phyloP scores from a whole-genome alignment of 1,140 invertebrate species.

The Pemphigus obesinymphae region DNA sequence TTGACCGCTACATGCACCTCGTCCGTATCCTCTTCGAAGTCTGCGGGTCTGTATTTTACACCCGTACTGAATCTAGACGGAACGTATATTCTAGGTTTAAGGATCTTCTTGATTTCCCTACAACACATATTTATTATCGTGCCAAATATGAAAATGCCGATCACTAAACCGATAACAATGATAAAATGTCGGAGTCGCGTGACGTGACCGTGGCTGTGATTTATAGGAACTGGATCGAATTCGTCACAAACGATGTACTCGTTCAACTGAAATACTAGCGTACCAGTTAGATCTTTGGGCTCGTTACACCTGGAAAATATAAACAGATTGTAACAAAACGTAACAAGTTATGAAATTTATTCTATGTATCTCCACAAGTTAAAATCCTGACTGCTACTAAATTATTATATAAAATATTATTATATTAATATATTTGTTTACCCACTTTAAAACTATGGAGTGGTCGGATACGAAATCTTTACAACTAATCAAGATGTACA shows the following conservation, averaged over 20 bases:
- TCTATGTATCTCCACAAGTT: too few relatives aligned
- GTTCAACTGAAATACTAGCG: constrained; percentile 12
- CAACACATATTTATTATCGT: background rate
- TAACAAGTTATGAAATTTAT: too few relatives aligned
- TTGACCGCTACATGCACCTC: background rate
- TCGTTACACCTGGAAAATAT: background rate
- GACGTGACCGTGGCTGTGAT: background rate
- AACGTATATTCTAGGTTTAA: background rate
- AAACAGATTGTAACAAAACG: background rate
- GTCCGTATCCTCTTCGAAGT: background rate
- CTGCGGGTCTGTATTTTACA: constrained; percentile 17
- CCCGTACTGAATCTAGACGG: background rate
- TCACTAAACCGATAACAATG: constrained; percentile 8
- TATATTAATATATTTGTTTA: too few relatives aligned
- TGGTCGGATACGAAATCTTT: too few relatives aligned
- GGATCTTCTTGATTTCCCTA: background rate
- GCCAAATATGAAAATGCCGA: constrained; percentile 11
- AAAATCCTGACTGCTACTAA: too few relatives aligned
- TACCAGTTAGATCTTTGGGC: background rate
- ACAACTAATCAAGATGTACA: too few relatives aligned
- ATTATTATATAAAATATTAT: too few relatives aligned
- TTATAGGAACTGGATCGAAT: background rate
- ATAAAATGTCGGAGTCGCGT: constrained; percentile 29
- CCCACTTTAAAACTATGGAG: too few relatives aligned
- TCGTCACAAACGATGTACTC: background rate